Base-by-base conservation (phyloP, 2,113 vertebrate species). In the Dasyprocta punctata region DNA sequence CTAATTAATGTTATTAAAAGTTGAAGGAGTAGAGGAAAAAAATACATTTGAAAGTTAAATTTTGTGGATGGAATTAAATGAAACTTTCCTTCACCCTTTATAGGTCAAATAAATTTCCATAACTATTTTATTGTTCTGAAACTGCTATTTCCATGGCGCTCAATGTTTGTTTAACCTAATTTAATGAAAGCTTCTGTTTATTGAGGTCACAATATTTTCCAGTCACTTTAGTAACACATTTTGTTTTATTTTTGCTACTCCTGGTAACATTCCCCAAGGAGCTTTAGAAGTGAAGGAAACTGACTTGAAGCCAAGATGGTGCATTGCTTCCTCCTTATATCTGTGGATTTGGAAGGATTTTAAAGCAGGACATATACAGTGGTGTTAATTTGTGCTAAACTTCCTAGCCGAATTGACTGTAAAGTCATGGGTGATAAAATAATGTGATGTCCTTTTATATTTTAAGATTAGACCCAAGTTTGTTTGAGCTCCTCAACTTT, bases 91-190 rank as follows among this genome's bases (percentile, higher is more conserved):
- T 90, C 5, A 24, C 41, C 49, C 24, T 85, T 91, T 89, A 92
- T 1, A 54, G 67, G 17, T 52, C 30, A 93, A 98, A 97, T 87
- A 92, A 95, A 84, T 84, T 95, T 33, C 36, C 92, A 96, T 97
- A 97, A 60, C 81, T 56, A 38, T 38, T 95, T 97, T 95, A 89
- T 61, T 47, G 93, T 90, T 92, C 65, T 61, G 30, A 78, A 89
- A 86, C 28, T 38, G 47, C 1, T 58, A 81, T 56, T 52, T 91
- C 44, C 85, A 61, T 56, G 54, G 4, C 69, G 52, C 13, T 82
- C 54, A 71, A 81, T 92, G 86, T 94, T 85, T 36, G 11, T 61
- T 92, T 86, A 89, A 94, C 7, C 3, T 58, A 49, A 33, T 65
- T 90, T 88, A 86, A 78, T 67, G 75, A 85, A 20, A 81, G 10